Percentiles rank a stretch among this genome's conserved stretches.
Evolutionary conservation across 2,797 vertebrate species (phyloP).

Genomic region (Pipistrellus kuhlii): DNA sequence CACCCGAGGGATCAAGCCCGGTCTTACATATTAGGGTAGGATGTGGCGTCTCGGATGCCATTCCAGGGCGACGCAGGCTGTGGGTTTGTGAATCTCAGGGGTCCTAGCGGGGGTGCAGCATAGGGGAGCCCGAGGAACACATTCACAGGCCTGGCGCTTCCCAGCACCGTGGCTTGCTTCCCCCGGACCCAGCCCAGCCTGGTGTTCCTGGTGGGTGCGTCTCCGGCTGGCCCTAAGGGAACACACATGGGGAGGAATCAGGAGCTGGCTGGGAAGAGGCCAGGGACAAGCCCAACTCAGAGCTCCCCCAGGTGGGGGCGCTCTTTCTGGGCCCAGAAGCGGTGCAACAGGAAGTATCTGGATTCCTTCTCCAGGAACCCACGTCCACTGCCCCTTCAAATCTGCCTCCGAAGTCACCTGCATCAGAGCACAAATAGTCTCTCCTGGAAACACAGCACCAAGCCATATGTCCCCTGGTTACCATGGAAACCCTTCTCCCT

Average conservation of each 20-base stretch:
- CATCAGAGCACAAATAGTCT: neutral
- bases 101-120: slow-evolving; percentile 90
- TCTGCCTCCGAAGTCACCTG: neutral
- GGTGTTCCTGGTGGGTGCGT: slow-evolving; percentile 83
- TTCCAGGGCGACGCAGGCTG: slow-evolving; percentile 89
- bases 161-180: slow-evolving; percentile 85
- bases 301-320: rapidly evolving
- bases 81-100: slow-evolving; percentile 89
- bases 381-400: neutral
- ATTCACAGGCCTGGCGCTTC: slow-evolving; percentile 85
- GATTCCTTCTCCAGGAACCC: neutral
- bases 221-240: slow-evolving; percentile 67
- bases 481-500: neutral
- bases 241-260: neutral
- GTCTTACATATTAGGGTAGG: slow-evolving; percentile 85
- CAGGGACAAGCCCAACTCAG: rapidly evolving
- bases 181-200: slow-evolving; percentile 88
- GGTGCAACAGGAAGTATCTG: neutral
- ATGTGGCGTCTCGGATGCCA: slow-evolving; percentile 88
- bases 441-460: neutral
- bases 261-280: neutral
- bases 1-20: neutral
- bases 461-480: neutral
- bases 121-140: slow-evolving; percentile 92
- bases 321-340: neutral